These are phyloP conservation scores for Orthochromis malagaraziensis DNA, from an alignment of 2,113 vertebrate species.

Conservation along the genomic window DNA sequence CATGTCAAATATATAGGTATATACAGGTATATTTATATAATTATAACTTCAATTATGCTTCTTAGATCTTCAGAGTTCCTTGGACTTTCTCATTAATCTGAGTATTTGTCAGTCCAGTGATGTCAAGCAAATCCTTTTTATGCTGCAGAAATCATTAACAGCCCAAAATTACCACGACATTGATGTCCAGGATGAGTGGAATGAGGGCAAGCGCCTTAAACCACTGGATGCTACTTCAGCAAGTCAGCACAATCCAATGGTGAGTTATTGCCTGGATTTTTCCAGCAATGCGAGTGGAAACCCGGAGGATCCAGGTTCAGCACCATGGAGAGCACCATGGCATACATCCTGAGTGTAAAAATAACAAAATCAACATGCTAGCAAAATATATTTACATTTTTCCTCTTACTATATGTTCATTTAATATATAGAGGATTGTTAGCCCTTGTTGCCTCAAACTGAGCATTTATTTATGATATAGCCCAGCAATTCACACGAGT, in stretches of 20 bases:
- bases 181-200: not conserved
- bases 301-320: not conserved
- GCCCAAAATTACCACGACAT: not conserved
- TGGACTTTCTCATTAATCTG: not conserved
- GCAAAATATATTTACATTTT: not conserved
- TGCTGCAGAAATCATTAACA: not conserved
- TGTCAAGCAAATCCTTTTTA: not conserved
- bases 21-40: not conserved
- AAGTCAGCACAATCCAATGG: not conserved
- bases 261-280: not conserved
- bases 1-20: not conserved
- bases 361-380: not conserved
- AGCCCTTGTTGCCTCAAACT: not conserved
- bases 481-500: not conserved
- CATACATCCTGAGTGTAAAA: not conserved
- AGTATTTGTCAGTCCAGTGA: not conserved
- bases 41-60: not conserved
- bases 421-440: not conserved
- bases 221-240: rapidly evolving
- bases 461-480: not conserved
- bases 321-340: not conserved
- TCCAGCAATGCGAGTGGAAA: not conserved
- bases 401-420: rapidly evolving
- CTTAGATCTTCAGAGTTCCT: not conserved
- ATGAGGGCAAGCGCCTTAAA: not conserved